Base-by-base conservation (phyloP, 2,888 invertebrate species). In the Homarus gammarus region DNA sequence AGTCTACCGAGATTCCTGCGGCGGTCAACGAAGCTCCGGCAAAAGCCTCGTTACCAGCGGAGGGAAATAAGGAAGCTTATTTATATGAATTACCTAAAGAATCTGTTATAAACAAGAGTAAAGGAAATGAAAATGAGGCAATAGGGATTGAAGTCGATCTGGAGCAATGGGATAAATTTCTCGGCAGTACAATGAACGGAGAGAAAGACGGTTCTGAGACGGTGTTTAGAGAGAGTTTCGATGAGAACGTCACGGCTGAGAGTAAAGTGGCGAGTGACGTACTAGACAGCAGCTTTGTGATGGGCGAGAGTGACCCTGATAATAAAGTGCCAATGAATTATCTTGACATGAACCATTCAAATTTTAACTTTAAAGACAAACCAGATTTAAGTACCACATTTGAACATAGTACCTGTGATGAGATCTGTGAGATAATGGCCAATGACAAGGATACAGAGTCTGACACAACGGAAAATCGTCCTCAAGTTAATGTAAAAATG, bases 91-190 rank as follows among this genome's bases (percentile, higher is more conserved):
- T 68, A 44, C 40, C 82, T 12, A 81, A 27, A 38, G 64, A 40
- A 8, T 18, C 3, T 68, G 36, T 40, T 8, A 12, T 27, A n/a
- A 31, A 27, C 3, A 51, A 85, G 31, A 49, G 31, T 44, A 78
- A 36, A 0, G 36, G 18, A 36, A 51, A 33, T 0, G 64, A 78
- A 22, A 68, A 31, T 36, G 49, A 85, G 10, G 38, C 61, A 5
- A 70, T 56, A 56, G 82, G 68, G 3, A 87, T 87, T 51, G 89
- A 89, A 68, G 82, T 78, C 72, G 89, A 89, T 36, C 44, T 89
- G 5, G 89, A 84, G 27, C 83, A 89, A 56, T 89, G 89, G 89
- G 84, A 89, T 36, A 70, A 64, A 61, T 89, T 89, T 84, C 89
- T 89, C 3, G 89, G 83, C 22, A 84, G 78, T 31, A 56, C 78